A percentile compares a stretch with the other conserved stretches of the same genome.
phyloP scores from a whole-genome alignment of 2,797 vertebrate species.

The Eupleurogrammus muticus region DNA sequence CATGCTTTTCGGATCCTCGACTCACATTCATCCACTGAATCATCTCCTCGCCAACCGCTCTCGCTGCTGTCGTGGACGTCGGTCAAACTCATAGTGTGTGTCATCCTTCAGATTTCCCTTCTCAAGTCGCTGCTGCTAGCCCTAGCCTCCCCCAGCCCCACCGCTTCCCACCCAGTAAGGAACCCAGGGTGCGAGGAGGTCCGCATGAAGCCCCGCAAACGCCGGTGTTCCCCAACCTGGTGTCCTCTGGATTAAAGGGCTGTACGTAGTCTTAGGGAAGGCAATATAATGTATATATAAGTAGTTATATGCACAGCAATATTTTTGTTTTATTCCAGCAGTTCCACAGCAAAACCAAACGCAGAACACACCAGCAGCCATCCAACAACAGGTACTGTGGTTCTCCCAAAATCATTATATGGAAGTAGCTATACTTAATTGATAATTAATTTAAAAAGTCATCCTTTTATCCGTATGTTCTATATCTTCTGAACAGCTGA shows the following conservation, averaged over 20 bases:
- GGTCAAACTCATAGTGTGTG: slow-evolving; percentile 16
- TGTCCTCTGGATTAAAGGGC: slow-evolving; percentile 35
- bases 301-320: background rate
- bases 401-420: background rate
- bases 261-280: slow-evolving; percentile 55
- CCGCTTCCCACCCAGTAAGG: slow-evolving; percentile 17
- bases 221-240: slow-evolving; percentile 12
- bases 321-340: slow-evolving; percentile 36
- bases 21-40: too few relatives aligned
- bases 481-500: slow-evolving; percentile 50
- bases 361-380: slow-evolving; percentile 46
- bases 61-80: background rate
- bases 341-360: slow-evolving; percentile 57
- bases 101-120: slow-evolving; percentile 24
- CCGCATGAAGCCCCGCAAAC: slow-evolving; percentile 26
- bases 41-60: background rate
- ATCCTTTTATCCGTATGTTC: background rate
- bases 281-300: too few relatives aligned
- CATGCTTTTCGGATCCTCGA: too few relatives aligned
- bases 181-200: slow-evolving; percentile 15
- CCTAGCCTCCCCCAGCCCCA: slow-evolving; percentile 38
- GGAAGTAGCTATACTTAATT: background rate
- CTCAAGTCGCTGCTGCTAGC: slow-evolving; percentile 25
- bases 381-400: slow-evolving; percentile 70
- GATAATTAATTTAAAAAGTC: too few relatives aligned